Percentiles rank a stretch among this genome's conserved stretches.
Conservation (phyloP, 2,888 invertebrate species). For the Zaprionus obscuricornis region DNA sequence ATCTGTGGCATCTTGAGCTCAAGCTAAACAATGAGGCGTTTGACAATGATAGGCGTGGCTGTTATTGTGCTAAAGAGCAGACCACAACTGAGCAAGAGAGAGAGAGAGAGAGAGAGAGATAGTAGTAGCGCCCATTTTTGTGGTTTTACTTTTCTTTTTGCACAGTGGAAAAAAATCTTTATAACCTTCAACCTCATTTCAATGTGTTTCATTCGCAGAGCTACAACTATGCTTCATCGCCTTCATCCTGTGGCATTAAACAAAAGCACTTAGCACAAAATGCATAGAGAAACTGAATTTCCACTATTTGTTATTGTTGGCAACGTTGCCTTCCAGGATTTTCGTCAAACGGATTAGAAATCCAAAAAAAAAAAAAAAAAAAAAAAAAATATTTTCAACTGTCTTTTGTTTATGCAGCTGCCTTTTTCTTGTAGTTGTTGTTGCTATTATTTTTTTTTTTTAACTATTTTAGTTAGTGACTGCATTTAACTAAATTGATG, state of each 20-base stretch:
- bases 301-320: constrained; percentile 66
- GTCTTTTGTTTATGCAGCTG: constrained; percentile 40
- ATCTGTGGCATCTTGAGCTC: constrained; percentile 30
- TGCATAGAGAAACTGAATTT: constrained; percentile 64
- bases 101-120: constrained; percentile 45
- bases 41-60: constrained; percentile 17
- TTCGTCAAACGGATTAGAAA: constrained; percentile 64
- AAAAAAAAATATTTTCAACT: constrained; percentile 23
- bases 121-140: too few relatives aligned
- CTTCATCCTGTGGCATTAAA: constrained; percentile 43
- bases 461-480: constrained; percentile 9
- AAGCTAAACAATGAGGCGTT: constrained; percentile 21
- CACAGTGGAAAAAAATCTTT: too few relatives aligned
- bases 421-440: background rate
- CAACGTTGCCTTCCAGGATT: constrained; percentile 61
- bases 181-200: constrained; percentile 1
- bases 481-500: constrained; percentile 63
- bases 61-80: constrained; percentile 61
- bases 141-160: too few relatives aligned
- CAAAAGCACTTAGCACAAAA: constrained; percentile 75
- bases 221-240: background rate
- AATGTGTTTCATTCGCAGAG: constrained; percentile 1
- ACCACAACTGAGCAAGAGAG: too few relatives aligned
- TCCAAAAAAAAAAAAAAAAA: constrained; percentile 22
- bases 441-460: background rate